Base-by-base conservation (phyloP, 2,797 vertebrate species). In the Lophotriccus pileatus region DNA sequence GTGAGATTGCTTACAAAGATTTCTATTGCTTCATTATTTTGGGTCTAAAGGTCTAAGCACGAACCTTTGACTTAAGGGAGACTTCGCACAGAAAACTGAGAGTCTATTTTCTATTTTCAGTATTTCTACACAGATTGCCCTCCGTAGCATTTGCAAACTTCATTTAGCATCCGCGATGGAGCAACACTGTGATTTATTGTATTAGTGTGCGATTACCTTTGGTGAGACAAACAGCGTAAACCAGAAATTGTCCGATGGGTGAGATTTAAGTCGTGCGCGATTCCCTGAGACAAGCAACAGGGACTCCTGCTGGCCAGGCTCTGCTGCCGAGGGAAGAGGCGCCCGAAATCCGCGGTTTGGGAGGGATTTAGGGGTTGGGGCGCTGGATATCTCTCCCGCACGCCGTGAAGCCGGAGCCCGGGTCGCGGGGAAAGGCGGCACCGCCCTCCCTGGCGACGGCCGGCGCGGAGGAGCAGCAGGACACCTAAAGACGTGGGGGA, bases 251-350 rank as follows among this genome's bases (percentile, higher is more conserved):
- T 81, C 80, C 47, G 19, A 32, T 15, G 64, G 1, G 11, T 23
- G 85, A 64, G 52, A 79, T 55, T 46, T 4, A 22, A 62, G 50
- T 1, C 18, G 44, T 30, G 49, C 7, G 28, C 18, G 87, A 34
- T 62, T 95, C 82, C 55, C 84, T 93, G 74, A 84, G 77, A 82
- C 77, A 91, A 62, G 94, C 96, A 97, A 96, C 77, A 95, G 96
- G 90, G 95, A 96, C 96, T 96, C 96, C 94, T 95, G 93, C 94
- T 96, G 93, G 96, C 83, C 91, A 0, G 39, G 68, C 53, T 87
- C 66, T 0, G 76, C 77, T 32, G 80, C 76, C 0, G 18, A 53
- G 70, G 58, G 43, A 66, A 47, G 39, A 50, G 39, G 4, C 0
- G 19, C 16, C 41, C 1, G 4, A 41, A 47, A 9, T 5, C 14